Evolutionary conservation across 2,113 vertebrate species (phyloP), one percentile per base, ranked within the genome.

Genomic region (Pandion haliaetus): DNA sequence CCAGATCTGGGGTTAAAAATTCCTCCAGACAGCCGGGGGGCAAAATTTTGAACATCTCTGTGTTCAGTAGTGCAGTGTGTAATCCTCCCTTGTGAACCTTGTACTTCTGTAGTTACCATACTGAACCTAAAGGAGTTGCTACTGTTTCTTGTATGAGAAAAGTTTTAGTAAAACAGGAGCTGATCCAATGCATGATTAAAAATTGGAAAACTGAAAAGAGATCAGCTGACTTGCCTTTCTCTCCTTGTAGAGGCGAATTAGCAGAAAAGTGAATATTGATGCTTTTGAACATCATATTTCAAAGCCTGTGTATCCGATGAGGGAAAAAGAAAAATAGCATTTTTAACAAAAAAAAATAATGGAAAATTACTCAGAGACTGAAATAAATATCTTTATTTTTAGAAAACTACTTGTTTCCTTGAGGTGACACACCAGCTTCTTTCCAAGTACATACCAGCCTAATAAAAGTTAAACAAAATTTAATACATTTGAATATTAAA

Each of bases 381-480:
- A n/a, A 88, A 86, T 55, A 83, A 71, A n/a, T 70, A 78, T 61
- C 42, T 92, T 89, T 93, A 40, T 57, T 93, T 96, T 96, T 82
- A 36, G n/a, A 87, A 76, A 57, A 92, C 28, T 72, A 6, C 5
- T 95, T 93, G 17, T 82, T 97, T 96, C 61, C 42, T 95, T 62
- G 45, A 63, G 57, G 23, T 82, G 57, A 47, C 59, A 72, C 34
- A 91, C 20, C 66, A 82, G 14, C 17, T 88, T 96, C 79, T 36
- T 93, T 88, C 81, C 81, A 82, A 86, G 70, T 88, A 88, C 86
- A 57, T 85, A 91, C 54, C n/a, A 86, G 24, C 36, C 36, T 63
- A 91, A 76, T 65, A 59, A 74, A 97, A 94, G 82, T 65, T 94
- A 91, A 94, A 91, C 8, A 83, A 82, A 97, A 93, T 72, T 62